Percentiles rank a stretch among this genome's conserved stretches.
These are phyloP conservation scores for Sebastes nivosus DNA, from an alignment of 2,797 vertebrate genomes.

Conservation along the genomic window DNA sequence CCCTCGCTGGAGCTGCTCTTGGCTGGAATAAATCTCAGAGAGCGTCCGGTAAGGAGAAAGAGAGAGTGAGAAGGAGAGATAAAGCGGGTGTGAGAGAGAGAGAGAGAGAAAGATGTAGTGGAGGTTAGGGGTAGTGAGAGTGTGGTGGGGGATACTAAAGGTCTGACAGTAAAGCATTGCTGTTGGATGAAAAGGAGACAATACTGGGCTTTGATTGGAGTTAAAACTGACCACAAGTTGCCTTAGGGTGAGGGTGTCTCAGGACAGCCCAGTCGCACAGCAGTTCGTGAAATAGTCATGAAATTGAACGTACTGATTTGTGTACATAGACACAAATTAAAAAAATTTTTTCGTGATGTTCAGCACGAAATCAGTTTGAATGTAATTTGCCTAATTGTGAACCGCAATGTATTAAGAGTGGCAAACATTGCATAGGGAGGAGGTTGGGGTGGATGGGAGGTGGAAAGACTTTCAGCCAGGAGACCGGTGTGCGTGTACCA, in stretches of 20 bases:
- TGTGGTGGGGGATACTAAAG: conserved; percentile 56
- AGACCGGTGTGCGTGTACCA: rapidly evolving
- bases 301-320: too few species aligned
- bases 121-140: conserved; percentile 65
- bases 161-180: conserved; percentile 57
- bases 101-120: conserved; percentile 56
- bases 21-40: conserved; percentile 82
- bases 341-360: too few species aligned
- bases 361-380: too few species aligned
- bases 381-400: too few species aligned
- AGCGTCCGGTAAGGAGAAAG: conserved; percentile 67
- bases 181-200: conserved; percentile 62
- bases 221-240: conserved; percentile 80
- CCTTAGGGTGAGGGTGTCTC: conserved; percentile 45
- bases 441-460: too few species aligned
- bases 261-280: neutral
- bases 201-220: conserved; percentile 80
- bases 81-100: conserved; percentile 61
- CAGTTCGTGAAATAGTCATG: rapidly evolving
- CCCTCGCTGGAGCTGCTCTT: conserved; percentile 77
- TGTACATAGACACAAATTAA: too few species aligned
- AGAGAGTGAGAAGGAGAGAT: conserved; percentile 71
- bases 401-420: rapidly evolving
- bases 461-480: too few species aligned
- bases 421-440: too few species aligned